Base-by-base conservation (phyloP, 2,113 vertebrate genomes). In the Mormoops blainvillei region DNA sequence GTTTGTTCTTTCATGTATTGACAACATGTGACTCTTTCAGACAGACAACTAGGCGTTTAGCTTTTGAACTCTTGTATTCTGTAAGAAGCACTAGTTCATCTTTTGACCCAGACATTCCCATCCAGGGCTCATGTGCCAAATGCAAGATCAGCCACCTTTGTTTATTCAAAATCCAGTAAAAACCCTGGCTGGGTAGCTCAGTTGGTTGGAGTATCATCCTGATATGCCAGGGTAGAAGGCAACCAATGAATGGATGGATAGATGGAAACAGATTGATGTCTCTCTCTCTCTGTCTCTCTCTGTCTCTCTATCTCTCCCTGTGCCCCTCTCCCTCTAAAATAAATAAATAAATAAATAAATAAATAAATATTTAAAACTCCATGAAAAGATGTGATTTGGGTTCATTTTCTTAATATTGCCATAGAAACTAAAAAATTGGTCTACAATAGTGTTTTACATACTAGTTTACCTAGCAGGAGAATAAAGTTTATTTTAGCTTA, bases 321-420 rank as follows among this genome's bases (percentile, higher is more conserved):
- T 61, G 24, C 11, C 10, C 58, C 11, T 9, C 56, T 26, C 2
- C 58, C 58, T 61, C 58, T 61, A 61, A 61, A 61, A 61, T 61
- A 61, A 61, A 28, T 61, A 58, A 58, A 54, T 54, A 54, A 54
- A 54, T 19, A 54, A 19, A 54, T 56, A 56, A 56, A 22, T 56
- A 58, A 58, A n/a, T n/a, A n/a, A n/a, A n/a, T 9, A n/a, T 58
- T 58, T 24, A 58, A 58, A 58, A 26, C 56, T 58, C 56, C 9
- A 26, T 58, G 56, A 58, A 58, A 58, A 26, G 56, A 58, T 58
- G 56, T 58, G 13, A 41, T 93, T 98, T 97, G 36, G 93, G 81
- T 97, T 98, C 48, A 11, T 95, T 97, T 67, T 67, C 65, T 71
- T 13, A 97, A 48, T 96, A 93, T 97, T 98, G 98, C 95, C 95